These are phyloP conservation scores for Erebia aethiops DNA, from an alignment of 2,888 invertebrate genomes.

Conservation along the genomic window DNA sequence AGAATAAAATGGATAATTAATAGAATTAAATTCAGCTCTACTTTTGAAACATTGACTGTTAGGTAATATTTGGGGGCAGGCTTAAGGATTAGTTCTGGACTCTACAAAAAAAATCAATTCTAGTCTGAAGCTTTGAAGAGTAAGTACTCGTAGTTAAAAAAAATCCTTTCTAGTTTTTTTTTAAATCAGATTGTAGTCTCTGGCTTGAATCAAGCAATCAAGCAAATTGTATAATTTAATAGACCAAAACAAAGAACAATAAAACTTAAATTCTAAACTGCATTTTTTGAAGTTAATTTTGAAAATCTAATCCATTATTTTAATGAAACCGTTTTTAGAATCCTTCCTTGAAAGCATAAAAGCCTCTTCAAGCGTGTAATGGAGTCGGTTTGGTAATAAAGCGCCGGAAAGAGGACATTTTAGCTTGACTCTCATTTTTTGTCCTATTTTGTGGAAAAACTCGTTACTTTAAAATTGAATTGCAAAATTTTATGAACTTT, in stretches of 20 bases:
- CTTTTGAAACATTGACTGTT: background rate
- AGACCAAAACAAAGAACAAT: background rate
- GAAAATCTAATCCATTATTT: background rate
- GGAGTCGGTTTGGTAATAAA: slow-evolving; percentile 15
- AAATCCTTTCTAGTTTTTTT: background rate
- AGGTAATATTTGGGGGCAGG: too few relatives aligned
- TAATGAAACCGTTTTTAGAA: slow-evolving; percentile 9
- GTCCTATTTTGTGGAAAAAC: background rate
- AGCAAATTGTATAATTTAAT: too few relatives aligned
- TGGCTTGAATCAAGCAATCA: too few relatives aligned
- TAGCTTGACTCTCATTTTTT: slow-evolving; percentile 11
- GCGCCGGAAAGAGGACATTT: slow-evolving; percentile 7
- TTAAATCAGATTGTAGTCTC: too few relatives aligned
- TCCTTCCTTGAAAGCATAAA: slow-evolving; percentile 1
- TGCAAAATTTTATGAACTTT: background rate
- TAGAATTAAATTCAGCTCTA: background rate
- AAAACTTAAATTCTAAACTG: background rate
- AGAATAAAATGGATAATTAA: background rate
- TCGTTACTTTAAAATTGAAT: slow-evolving; percentile 5
- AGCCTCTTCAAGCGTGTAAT: background rate
- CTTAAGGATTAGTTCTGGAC: background rate
- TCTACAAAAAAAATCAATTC: background rate
- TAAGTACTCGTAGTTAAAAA: background rate
- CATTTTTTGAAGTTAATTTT: too few relatives aligned
- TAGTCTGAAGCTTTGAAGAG: too few relatives aligned